Evolutionary conservation across 2,888 invertebrate genomes (phyloP), one percentile per base, ranked within the genome.

Genomic region (Spialia ferax): DNA sequence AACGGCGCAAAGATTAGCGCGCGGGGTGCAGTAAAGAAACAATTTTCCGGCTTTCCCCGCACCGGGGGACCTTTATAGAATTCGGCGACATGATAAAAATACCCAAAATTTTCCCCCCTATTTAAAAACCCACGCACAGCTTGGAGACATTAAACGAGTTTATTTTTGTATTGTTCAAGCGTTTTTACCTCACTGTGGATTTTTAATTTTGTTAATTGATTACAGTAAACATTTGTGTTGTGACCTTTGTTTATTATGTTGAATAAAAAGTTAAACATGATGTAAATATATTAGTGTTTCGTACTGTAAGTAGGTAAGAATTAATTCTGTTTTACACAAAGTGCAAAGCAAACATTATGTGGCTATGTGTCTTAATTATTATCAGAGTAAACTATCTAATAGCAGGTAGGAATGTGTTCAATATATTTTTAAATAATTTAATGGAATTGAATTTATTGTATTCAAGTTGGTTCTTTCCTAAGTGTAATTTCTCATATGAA

Each of bases 11-110:
- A 90, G 91, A 93, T 93, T 93, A 93, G 89, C 90, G 86, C 85
- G 82, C 79, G 82, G 90, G 87, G 92, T 81, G 91, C 86, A 84
- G 88, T 93, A 91, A 91, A 93, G 91, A 93, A 93, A 93, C 93
- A 93, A 93, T 93, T 93, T 93, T 82, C 89, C 84, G 85, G 84
- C 81, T 81, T 86, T 83, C 81, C 80, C 77, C 84, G 18, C 81
- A 85, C 76, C 79, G 78, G 80, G 86, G 87, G 86, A 81, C 78
- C 74, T 85, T 88, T 79, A 86, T 87, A 82, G 86, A 88, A 87
- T 85, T 83, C 81, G 83, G 84, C 81, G 83, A 84, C 91, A 88
- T 89, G 90, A 91, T 89, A 88, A 89, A 92, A 92, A 87, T 91
- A 83, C 81, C 77, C 83, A 85, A 88, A 59, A 35, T 42, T 87